Base-by-base conservation (phyloP, 2,888 invertebrate genomes). In the Aelia acuminata region DNA sequence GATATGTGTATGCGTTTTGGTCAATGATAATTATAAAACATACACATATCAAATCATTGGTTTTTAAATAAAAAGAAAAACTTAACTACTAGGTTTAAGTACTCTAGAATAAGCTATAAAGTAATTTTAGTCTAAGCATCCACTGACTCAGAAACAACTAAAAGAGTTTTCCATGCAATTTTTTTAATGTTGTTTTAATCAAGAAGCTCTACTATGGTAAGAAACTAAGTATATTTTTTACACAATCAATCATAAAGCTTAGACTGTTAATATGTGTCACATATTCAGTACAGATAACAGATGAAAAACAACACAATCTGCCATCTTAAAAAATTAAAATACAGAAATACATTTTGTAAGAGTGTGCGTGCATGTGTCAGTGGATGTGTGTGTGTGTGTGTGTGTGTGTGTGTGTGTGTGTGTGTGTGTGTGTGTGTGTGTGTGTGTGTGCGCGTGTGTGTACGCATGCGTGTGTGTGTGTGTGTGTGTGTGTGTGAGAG, bases 341-440 rank as follows among this genome's bases (percentile, higher is more conserved):
- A 31, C 18, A 63, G 31, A 63, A 3, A 7, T 4, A 63, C 31
- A 63, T 31, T 26, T 18, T 26, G 15, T 31, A 31, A 18, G 31
- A 5, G 31, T n/a, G 31, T 57, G 11, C 1, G 15, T 57, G 57
- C 26, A 26, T n/a, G 53, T 53, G 53, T 53, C n/a, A n/a, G 53
- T 53, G 53, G 15, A n/a, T 31, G 63, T 31, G 31, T 31, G 31
- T n/a, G 31, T 57, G 11, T 5, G 15, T 57, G 57, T 57, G 57
- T n/a, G 53, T 53, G 53, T 53, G 53, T 53, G 53, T 53, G 53
- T n/a, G 53, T 53, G 53, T 53, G n/a, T 53, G n/a, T 53, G 53
- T 53, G 53, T 53, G 53, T 53, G 53, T 53, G 53, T n/a, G n/a
- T 53, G 53, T n/a, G 53, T 53, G 53, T 53, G 53, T 53, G 43